Conservation (phyloP, 2,888 invertebrate genomes). For the Caenorhabditis sp. region DNA sequence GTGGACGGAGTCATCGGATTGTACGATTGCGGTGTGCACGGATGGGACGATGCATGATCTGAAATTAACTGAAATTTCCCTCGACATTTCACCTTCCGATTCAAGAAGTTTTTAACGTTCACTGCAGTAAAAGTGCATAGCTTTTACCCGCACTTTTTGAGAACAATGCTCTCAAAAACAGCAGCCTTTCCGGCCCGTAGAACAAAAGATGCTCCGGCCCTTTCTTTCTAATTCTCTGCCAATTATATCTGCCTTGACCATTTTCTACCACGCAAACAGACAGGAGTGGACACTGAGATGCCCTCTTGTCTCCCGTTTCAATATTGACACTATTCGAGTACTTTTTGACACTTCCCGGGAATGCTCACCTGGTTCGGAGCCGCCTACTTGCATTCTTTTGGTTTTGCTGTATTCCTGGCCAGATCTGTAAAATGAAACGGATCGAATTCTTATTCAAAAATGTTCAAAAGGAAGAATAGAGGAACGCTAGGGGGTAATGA, state of each 20-base stretch:
- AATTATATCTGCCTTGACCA: no score
- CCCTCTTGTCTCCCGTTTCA: not conserved
- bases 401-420: not conserved
- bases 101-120: no score
- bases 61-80: conserved; percentile 10
- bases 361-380: conserved; percentile 20
- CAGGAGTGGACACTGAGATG: conserved; percentile 15
- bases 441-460: not conserved
- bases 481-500: conserved; percentile 15
- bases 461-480: not conserved
- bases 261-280: no score
- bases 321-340: conserved; percentile 13
- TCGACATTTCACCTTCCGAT: no score
- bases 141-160: no score
- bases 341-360: conserved; percentile 23
- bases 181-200: no score
- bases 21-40: conserved; percentile 23
- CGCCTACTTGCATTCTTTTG: conserved; percentile 12
- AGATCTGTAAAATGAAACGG: conserved; percentile 7
- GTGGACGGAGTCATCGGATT: conserved; percentile 40
- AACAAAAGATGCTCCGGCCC: no score
- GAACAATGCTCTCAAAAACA: no score
- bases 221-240: no score
- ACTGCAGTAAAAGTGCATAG: no score
- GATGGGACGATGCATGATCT: conserved; percentile 13